Conservation (phyloP, 1,140 invertebrate species). For the Xylocopa sonorina region DNA sequence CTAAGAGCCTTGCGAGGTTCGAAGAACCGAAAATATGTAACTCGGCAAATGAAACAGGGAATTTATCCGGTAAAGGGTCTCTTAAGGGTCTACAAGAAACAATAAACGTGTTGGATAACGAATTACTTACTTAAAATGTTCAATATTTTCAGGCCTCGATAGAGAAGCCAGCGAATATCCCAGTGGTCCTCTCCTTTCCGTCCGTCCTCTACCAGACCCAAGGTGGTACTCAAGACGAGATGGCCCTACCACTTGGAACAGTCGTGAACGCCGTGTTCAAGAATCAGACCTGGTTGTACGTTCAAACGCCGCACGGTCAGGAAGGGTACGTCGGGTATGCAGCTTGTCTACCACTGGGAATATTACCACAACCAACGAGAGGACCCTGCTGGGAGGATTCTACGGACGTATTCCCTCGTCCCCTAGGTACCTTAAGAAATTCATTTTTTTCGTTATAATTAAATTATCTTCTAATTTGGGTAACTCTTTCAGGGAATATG, state of each 20-base stretch:
- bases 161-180: conserved; percentile 89
- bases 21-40: too few relatives aligned
- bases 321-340: conserved; percentile 90
- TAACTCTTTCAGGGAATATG: conserved; percentile 84
- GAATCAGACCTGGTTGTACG: conserved; percentile 91
- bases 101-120: too few relatives aligned
- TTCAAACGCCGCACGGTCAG: conserved; percentile 90
- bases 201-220: conserved; percentile 89
- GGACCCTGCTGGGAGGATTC: conserved; percentile 90
- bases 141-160: conserved; percentile 84
- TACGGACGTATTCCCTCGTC: conserved; percentile 89
- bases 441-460: neutral
- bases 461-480: neutral
- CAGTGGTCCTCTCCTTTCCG: conserved; percentile 89
- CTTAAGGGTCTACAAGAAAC: too few relatives aligned
- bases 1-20: too few relatives aligned
- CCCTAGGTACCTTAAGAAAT: conserved; percentile 73
- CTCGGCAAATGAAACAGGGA: too few relatives aligned
- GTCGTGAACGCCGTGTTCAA: conserved; percentile 93
- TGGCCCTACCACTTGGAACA: conserved; percentile 89
- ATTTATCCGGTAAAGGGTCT: too few relatives aligned
- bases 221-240: conserved; percentile 87
- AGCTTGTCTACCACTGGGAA: conserved; percentile 89
- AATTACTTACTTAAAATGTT: too few relatives aligned
- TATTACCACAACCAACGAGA: conserved; percentile 83